Base-by-base conservation (phyloP, 1,140 invertebrate genomes). In the Drosophila orosa region DNA sequence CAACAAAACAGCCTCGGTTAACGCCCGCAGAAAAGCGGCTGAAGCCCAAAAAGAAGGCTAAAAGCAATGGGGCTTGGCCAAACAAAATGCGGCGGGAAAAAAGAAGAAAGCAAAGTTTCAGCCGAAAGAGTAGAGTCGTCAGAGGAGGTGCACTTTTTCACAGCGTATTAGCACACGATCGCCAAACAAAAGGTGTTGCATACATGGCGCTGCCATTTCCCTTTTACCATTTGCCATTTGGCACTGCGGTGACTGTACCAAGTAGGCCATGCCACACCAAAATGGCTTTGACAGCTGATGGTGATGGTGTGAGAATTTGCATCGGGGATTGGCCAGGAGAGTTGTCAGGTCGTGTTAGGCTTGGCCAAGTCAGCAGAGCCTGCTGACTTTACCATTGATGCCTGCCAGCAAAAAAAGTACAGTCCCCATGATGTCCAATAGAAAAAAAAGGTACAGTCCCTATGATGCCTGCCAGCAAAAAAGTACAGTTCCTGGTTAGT, bases 1-100 rank as follows among this genome's bases (percentile, higher is more conserved):
- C 78, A 86, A 79, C 74, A 87, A 87, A 86, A 56, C 66, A 75
- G 50, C 57, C 62, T 59, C 84, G 83, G 83, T 79, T 83, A 87
- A 87, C 79, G 83, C 83, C 83, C 83, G 83, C 79, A 86, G 66
- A 76, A 87, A 66, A 73, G 65, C 68, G 52, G 57, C 56, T 58
- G 42, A n/a, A 55, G 71, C 25, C 55, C 22, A 50, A 74, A 52
- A 73, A 50, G 55, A 69, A 40, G 44, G 44, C 54, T 52, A 48
- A 42, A 33, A 24, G 37, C 27, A 39, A 52, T 39, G 45, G 52
- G 56, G 29, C 35, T 37, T 33, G 29, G 68, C 68, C 47, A 69
- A 71, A 71, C 50, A 71, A 48, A 71, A 37, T 45, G 47, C 39
- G 13, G 15, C 48, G 35, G 10, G 8, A 17, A 22, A 31, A 33